Percentiles rank a stretch among this genome's conserved stretches.
Evolutionary conservation across 2,888 invertebrate species (phyloP).

Genomic region (Artemia sinica): DNA sequence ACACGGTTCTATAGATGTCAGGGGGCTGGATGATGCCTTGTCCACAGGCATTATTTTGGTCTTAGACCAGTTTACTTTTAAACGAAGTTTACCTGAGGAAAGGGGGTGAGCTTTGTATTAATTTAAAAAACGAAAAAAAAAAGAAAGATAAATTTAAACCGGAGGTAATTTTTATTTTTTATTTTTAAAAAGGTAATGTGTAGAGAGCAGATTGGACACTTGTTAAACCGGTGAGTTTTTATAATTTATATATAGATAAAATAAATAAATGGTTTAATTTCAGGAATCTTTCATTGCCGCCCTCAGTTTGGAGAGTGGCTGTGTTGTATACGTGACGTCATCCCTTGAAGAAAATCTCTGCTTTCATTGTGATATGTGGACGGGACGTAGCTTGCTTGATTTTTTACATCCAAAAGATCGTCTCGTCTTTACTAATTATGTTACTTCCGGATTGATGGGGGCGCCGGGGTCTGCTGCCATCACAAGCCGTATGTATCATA

Average conservation of each 20-base stretch:
- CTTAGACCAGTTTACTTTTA: no score
- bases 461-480: constrained; percentile 11
- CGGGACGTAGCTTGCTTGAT: constrained; percentile 66
- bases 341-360: constrained; percentile 50
- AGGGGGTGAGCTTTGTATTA: no score
- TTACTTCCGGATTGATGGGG: constrained; percentile 39
- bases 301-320: constrained; percentile 64
- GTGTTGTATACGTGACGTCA: constrained; percentile 55
- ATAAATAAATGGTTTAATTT: constrained; percentile 23
- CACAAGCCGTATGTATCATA: background rate
- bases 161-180: background rate
- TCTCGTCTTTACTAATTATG: constrained; percentile 54
- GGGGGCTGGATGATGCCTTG: no score
- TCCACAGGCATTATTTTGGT: no score
- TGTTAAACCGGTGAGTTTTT: background rate
- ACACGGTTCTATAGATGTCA: no score
- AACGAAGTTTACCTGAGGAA: no score
- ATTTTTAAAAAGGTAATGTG: background rate
- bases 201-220: background rate
- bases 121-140: no score
- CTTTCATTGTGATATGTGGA: constrained; percentile 65
- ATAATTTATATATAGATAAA: no score
- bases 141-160: background rate
- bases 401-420: constrained; percentile 62
- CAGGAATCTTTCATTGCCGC: constrained; percentile 60